These are phyloP conservation scores for Crotalus viridis DNA, from an alignment of 2,113 vertebrate genomes.

Conservation along the genomic window DNA sequence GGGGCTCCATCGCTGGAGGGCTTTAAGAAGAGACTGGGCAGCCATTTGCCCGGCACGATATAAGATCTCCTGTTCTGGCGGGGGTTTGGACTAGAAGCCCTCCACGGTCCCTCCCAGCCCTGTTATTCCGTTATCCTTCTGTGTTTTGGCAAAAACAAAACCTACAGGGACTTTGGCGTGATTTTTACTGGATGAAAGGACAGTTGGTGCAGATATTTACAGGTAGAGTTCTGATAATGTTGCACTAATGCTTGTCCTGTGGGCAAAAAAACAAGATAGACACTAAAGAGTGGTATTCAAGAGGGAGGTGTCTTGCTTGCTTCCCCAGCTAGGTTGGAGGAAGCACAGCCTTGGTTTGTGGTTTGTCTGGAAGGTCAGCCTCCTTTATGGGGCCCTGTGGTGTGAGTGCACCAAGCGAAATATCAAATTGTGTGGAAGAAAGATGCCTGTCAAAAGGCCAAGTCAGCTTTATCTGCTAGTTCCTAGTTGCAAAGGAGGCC, in stretches of 20 bases:
- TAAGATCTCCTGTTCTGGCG: neutral
- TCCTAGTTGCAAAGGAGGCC: neutral
- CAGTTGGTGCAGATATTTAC: neutral
- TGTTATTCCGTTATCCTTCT: neutral
- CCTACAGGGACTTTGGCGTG: neutral
- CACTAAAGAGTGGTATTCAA: neutral
- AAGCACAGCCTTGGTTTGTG: neutral
- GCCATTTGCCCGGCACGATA: neutral
- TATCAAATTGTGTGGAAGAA: neutral
- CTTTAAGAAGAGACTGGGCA: neutral
- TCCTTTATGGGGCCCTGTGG: neutral
- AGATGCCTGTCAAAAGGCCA: neutral
- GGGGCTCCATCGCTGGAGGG: neutral
- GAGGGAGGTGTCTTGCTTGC: no score
- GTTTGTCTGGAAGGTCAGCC: neutral
- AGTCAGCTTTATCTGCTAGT: neutral
- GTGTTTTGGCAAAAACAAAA: neutral
- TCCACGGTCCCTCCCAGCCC: no score
- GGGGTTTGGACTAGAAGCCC: neutral
- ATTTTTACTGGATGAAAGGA: neutral
- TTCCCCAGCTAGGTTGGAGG: neutral
- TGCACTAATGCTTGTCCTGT: neutral
- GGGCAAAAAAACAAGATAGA: neutral
- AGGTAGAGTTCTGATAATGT: neutral
- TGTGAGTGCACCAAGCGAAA: neutral